Base-by-base conservation (phyloP, 2,888 invertebrate genomes). In the Bedellia somnulentella region DNA sequence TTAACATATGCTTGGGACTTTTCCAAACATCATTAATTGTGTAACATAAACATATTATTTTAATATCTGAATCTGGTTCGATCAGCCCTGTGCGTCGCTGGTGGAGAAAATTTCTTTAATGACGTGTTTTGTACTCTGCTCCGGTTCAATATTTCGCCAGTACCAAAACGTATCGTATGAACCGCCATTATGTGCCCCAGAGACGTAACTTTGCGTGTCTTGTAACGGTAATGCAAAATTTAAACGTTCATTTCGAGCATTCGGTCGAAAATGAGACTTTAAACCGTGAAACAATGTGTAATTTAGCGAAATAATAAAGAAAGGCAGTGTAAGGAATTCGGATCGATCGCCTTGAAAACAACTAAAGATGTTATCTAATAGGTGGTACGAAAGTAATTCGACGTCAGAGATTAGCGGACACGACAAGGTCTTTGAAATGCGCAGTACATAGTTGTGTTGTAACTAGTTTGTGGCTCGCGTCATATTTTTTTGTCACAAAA, bases 401-500 rank as follows among this genome's bases (percentile, higher is more conserved):
- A 9, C 8, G n/a, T 29, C 21, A 22, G 22, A 14, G 12, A 29
- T 22, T 29, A 29, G 29, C 14, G 5, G 29, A 29, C 29, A 29
- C n/a, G 22, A 22, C 29, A 29, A 22, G 21, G 29, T 29, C 29
- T 27, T 13, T 12, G 9, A 15, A 29, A 15, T 29, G 15, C 22
- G 22, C 22, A 22, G 21, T 29, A 14, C 14, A 28, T 5, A 14
- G 16, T 25, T 12, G 13, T 29, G 29, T 21, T 22, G 29, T 15
- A 29, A 29, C 15, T n/a, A n/a, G n/a, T n/a, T n/a, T n/a, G n/a
- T n/a, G n/a, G n/a, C 21, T 27, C 5, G 21, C 15, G 29, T 22
- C 29, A 29, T 15, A 27, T 12, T 23, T 29, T 28, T 29, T 29
- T 29, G 29, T 29, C 29, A 29, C 29, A 15, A 23, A 24, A 5